Base-by-base conservation (phyloP, 2,888 invertebrate species). In the Abrostola triplasia region DNA sequence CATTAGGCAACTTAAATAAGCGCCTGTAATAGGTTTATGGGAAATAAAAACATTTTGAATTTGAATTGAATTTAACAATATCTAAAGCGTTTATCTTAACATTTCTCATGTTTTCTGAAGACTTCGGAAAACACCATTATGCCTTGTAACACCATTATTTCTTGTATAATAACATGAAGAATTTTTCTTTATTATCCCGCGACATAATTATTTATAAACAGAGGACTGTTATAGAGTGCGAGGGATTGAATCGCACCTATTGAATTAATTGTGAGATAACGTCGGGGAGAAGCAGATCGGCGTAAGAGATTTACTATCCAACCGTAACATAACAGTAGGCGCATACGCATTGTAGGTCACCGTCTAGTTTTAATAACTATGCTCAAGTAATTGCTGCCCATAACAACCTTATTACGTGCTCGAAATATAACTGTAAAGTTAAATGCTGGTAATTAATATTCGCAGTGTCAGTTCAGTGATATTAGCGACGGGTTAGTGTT, bases 381-480 rank as follows among this genome's bases (percentile, higher is more conserved):
- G 61, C 59, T 73, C 70, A 77, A 77, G 73, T 78, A 81, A 78
- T 79, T 74, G 58, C 76, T 71, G 70, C 66, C 69, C 64, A 70
- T 63, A 61, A 70, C 70, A 79, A 76, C 64, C 69, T 77, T 75
- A 61, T 76, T 75, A 83, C 81, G 79, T 81, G 81, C 71, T 79
- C 70, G 63, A 73, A 76, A 77, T 83, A 62, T 84, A 84, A 84
- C 84, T 79, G 81, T 84, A 80, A 69, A 66, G 80, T 73, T 71
- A 73, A 70, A 70, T 74, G 73, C 70, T 73, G 76, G 73, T 67
- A 73, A 76, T 80, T 80, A 81, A 75, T 76, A 80, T 80, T 81
- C 70, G 54, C 72, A 79, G 79, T 80, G 83, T 69, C 61, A 78
- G 76, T 80, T 79, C 70, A 81, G 84, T 84, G 80, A 77, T 73